Conservation (phyloP, 2,888 invertebrate genomes). For the Limnephilus rhombicus region DNA sequence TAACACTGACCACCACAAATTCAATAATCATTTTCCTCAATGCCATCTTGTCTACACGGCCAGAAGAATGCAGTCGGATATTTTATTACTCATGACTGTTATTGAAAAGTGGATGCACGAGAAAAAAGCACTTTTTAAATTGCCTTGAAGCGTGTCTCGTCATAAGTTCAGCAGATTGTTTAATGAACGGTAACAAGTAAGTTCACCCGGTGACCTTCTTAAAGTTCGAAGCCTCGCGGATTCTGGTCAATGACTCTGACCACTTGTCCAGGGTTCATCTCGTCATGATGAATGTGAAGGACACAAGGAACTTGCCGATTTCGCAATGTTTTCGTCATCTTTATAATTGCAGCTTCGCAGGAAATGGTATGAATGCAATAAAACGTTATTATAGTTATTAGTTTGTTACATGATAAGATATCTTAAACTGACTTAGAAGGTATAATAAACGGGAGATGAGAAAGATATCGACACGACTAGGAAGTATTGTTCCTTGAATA, state of each 20-base stretch:
- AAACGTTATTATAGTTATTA: not conserved
- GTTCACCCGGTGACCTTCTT: slow-evolving; percentile 33
- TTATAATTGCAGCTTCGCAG: not conserved
- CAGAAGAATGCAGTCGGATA: slow-evolving; percentile 39
- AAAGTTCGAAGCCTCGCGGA: not conserved
- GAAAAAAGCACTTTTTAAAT: slow-evolving; percentile 3
- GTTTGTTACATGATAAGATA: not conserved
- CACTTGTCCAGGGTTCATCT: slow-evolving; percentile 22
- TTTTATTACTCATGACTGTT: slow-evolving; percentile 42
- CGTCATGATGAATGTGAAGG: not conserved
- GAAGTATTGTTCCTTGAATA: not conserved
- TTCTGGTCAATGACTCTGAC: slow-evolving; percentile 38
- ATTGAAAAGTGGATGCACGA: slow-evolving; percentile 34
- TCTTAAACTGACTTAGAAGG: not conserved
- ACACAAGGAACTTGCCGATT: not conserved
- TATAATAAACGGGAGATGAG: not conserved
- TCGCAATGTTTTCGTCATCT: not conserved
- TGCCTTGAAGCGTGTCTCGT: slow-evolving; percentile 28
- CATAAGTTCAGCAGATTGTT: slow-evolving; percentile 20
- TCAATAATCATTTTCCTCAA: not conserved
- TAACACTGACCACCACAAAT: slow-evolving; percentile 10
- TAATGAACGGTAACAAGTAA: slow-evolving; percentile 36
- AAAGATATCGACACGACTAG: not conserved
- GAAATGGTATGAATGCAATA: not conserved
- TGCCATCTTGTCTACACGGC: slow-evolving; percentile 30